Evolutionary conservation across 1,140 invertebrate genomes (phyloP).

Genomic region (Pseudobourletiella spinata): DNA sequence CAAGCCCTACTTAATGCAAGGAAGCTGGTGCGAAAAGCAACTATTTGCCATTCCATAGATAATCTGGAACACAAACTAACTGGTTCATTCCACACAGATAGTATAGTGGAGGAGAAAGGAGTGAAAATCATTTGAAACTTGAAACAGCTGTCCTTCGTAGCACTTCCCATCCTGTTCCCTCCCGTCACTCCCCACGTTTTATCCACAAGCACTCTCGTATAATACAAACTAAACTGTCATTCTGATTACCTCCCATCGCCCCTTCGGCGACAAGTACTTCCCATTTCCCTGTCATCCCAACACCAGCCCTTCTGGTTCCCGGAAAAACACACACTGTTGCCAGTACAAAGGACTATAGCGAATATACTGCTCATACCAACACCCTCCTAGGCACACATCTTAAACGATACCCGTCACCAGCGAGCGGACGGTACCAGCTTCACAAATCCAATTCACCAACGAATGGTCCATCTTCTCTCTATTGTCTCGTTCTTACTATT

Average conservation of each 20-base stretch:
- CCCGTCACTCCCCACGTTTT: background rate
- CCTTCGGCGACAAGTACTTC: background rate
- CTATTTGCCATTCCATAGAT: background rate
- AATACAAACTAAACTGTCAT: background rate
- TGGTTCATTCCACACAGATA: background rate
- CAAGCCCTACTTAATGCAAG: background rate
- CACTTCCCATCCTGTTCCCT: too few relatives aligned
- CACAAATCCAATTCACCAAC: background rate
- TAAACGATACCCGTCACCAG: background rate
- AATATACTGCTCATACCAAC: too few relatives aligned
- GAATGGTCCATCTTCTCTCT: too few relatives aligned
- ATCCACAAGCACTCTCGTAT: background rate
- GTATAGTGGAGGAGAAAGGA: background rate
- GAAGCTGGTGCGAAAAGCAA: background rate
- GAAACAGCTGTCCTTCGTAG: conserved; percentile 1
- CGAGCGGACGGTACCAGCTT: background rate
- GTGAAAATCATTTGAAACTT: conserved; percentile 4
- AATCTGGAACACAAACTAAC: background rate
- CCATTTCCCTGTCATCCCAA: background rate
- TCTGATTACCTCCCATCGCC: background rate
- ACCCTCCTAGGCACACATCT: too few relatives aligned
- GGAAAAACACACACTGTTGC: too few relatives aligned
- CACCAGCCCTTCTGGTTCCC: background rate
- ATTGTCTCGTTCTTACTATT: too few relatives aligned
- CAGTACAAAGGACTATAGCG: too few relatives aligned